Conservation (phyloP, 2,113 vertebrate species). For the Myanophis thanlyinensis region DNA sequence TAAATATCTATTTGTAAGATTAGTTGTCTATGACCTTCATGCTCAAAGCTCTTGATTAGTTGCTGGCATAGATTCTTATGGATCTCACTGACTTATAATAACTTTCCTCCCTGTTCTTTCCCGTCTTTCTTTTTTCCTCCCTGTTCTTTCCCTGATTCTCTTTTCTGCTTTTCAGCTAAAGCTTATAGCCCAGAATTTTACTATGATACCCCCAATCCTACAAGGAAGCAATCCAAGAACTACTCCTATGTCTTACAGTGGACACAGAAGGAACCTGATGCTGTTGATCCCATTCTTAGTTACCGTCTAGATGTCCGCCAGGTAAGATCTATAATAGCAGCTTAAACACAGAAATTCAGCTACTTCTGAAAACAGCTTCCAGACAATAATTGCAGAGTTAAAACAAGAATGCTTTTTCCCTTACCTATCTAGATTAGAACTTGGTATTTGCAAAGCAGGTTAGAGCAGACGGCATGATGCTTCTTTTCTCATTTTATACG, state of each 20-base stretch:
- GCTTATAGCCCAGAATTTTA: conserved; percentile 97
- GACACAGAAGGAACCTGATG: conserved; percentile 92
- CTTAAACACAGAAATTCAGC: fast-evolving
- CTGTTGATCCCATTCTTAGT: conserved; percentile 87
- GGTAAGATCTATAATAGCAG: conserved; percentile 69
- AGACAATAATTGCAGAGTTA: not conserved
- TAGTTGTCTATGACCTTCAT: not conserved
- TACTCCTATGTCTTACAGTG: conserved; percentile 96
- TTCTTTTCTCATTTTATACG: not conserved
- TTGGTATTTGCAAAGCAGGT: conserved; percentile 12
- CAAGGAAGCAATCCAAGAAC: conserved; percentile 88
- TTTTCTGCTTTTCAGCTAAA: conserved; percentile 71
- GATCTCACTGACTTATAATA: not conserved
- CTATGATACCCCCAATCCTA: conserved; percentile 95
- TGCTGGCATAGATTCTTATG: not conserved
- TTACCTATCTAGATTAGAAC: not conserved
- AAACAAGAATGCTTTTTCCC: not conserved
- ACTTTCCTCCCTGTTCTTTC: conserved; percentile 17
- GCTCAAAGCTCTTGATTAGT: not conserved
- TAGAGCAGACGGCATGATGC: not conserved
- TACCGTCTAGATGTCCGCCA: conserved; percentile 87
- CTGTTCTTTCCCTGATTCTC: conserved; percentile 33
- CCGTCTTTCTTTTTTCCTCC: conserved; percentile 39
- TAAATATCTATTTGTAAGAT: not conserved
- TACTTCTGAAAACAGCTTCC: not conserved